Evolutionary conservation across 2,888 invertebrate genomes (phyloP).

Genomic region (Apamea epomidion): DNA sequence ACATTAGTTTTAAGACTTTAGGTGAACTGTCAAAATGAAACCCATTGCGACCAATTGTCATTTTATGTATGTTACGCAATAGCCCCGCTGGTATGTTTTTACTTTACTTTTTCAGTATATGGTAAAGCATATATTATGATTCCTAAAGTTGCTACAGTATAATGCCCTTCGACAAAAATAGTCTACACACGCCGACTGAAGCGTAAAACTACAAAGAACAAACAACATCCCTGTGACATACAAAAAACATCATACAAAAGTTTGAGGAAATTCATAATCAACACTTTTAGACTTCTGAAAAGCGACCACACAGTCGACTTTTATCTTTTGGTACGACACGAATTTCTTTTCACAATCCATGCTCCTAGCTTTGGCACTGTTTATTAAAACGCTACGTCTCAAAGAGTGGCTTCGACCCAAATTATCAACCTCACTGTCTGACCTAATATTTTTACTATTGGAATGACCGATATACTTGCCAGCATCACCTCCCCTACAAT

Average conservation of each 20-base stretch:
- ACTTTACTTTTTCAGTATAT: not conserved
- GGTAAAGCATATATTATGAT: not conserved
- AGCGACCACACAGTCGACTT: constrained; percentile 85
- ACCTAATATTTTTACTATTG: constrained; percentile 79
- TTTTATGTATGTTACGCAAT: not conserved
- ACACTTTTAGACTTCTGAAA: constrained; percentile 84
- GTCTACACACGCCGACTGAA: constrained; percentile 8
- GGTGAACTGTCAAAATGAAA: not conserved
- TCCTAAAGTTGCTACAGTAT: not conserved
- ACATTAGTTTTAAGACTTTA: too few relatives aligned
- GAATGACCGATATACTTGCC: constrained; percentile 82
- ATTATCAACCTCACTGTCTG: constrained; percentile 78
- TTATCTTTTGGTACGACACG: constrained; percentile 82
- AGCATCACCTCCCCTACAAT: constrained; percentile 66
- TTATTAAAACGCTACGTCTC: constrained; percentile 88
- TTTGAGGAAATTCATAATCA: constrained; percentile 86
- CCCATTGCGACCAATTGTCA: not conserved
- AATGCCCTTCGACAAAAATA: constrained; percentile 14
- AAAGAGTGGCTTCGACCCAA: constrained; percentile 81
- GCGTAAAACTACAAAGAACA: constrained; percentile 43
- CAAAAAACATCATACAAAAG: constrained; percentile 81
- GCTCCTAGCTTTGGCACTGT: constrained; percentile 86
- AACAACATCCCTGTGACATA: constrained; percentile 32
- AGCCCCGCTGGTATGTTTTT: not conserved
- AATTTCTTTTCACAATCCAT: constrained; percentile 82